These are phyloP conservation scores for Heliconius charithonia DNA, from an alignment of 2,888 invertebrate genomes.

Conservation along the genomic window DNA sequence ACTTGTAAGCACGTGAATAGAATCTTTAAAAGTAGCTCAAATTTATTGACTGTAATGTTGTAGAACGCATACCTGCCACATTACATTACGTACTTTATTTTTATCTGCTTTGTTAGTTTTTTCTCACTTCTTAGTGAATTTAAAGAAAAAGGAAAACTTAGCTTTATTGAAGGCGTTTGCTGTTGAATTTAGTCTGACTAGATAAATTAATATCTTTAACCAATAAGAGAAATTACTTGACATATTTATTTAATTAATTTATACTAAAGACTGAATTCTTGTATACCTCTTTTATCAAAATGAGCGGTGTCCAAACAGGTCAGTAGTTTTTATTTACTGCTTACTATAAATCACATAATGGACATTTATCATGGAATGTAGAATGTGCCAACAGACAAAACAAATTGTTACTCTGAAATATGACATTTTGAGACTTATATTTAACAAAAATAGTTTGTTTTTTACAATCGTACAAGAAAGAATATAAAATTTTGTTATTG, in stretches of 20 bases:
- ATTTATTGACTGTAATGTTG: conserved; percentile 14
- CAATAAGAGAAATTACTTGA: conserved; percentile 15
- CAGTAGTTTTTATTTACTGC: conserved; percentile 50
- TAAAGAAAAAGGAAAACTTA: conserved; percentile 35
- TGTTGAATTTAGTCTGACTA: conserved; percentile 17
- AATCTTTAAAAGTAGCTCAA: background rate
- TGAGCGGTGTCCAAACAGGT: conserved; percentile 78
- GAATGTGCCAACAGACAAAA: background rate
- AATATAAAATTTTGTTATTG: background rate
- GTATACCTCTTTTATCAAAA: conserved; percentile 51
- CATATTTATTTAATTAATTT: conserved; percentile 20
- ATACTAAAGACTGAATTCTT: conserved; percentile 42
- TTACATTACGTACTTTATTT: conserved; percentile 37
- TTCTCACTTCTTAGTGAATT: conserved; percentile 33
- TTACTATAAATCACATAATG: background rate
- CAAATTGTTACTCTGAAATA: background rate
- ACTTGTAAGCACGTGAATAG: conserved; percentile 9
- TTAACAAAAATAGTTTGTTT: background rate
- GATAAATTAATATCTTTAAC: conserved; percentile 19
- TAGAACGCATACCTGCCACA: conserved; percentile 35
- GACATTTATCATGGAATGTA: background rate
- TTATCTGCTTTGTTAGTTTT: conserved; percentile 42
- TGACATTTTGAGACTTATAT: background rate
- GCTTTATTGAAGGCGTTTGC: conserved; percentile 23
- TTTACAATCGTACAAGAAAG: too few relatives aligned